These are phyloP conservation scores for Pterostichus niger DNA, from an alignment of 2,888 invertebrate genomes.

Conservation along the genomic window DNA sequence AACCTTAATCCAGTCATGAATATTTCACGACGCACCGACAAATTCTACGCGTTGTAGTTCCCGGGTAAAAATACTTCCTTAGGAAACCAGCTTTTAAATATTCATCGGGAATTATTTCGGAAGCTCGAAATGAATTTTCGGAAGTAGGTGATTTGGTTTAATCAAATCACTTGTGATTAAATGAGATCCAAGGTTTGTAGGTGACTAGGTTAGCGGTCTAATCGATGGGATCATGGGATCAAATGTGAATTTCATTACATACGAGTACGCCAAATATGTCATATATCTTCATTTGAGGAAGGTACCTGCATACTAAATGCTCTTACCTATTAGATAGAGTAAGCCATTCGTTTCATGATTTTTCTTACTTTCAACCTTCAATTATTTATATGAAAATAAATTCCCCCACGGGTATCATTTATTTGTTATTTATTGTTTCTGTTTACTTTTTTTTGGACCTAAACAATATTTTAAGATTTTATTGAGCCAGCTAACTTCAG, in stretches of 20 bases:
- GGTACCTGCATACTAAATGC: no score
- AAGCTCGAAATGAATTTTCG: slow-evolving; percentile 50
- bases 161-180: slow-evolving; percentile 49
- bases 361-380: no score
- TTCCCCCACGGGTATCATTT: no score
- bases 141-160: slow-evolving; percentile 49
- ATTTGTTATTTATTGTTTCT: no score
- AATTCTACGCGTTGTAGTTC: slow-evolving; percentile 40
- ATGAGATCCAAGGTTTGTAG: slow-evolving; percentile 17
- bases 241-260: slow-evolving; percentile 35
- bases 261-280: no score
- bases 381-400: no score
- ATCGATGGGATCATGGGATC: slow-evolving; percentile 9
- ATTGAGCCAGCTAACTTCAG: no score
- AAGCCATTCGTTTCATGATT: no score
- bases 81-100: slow-evolving; percentile 44
- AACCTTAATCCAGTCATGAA: slow-evolving; percentile 54
- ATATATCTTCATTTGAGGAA: no score
- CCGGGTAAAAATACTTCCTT: slow-evolving; percentile 40
- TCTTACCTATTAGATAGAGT: no score
- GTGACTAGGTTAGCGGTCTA: slow-evolving; percentile 40
- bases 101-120: slow-evolving; percentile 48
- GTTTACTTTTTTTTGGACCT: no score
- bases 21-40: slow-evolving; percentile 47
- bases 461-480: no score